Evolutionary conservation across 2,797 vertebrate genomes (phyloP).

Genomic region (Sciurus carolinensis): DNA sequence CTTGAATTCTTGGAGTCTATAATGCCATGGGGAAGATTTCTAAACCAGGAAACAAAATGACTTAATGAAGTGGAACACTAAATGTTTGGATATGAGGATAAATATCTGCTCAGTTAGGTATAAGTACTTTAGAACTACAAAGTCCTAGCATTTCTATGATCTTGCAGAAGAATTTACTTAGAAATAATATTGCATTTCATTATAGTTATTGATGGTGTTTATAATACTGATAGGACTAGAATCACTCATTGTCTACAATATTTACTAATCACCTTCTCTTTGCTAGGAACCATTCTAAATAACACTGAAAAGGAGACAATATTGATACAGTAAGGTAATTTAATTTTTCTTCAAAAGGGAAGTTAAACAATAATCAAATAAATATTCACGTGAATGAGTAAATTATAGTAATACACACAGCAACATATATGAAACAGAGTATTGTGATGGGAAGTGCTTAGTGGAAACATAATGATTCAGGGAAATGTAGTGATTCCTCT

Average conservation of each 20-base stretch:
- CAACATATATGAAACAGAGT: background rate
- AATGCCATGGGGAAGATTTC: slow-evolving; percentile 20
- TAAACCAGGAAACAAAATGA: background rate
- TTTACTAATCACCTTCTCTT: slow-evolving; percentile 47
- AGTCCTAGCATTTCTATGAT: background rate
- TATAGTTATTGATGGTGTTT: slow-evolving; percentile 50
- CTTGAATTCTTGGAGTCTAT: background rate
- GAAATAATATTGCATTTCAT: slow-evolving; percentile 44
- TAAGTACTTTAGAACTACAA: slow-evolving; percentile 55
- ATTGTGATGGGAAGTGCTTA: background rate
- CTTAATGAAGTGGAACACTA: background rate
- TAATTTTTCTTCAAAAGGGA: background rate
- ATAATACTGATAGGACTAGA: background rate
- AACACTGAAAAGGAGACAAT: slow-evolving; percentile 20
- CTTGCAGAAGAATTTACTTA: background rate
- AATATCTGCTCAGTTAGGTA: background rate
- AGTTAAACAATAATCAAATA: slow-evolving; percentile 3
- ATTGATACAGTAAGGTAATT: background rate
- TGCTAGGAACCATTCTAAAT: background rate
- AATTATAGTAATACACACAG: background rate
- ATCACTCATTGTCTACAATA: slow-evolving; percentile 33
- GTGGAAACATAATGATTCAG: background rate
- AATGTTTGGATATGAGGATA: background rate
- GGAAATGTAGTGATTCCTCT: background rate
- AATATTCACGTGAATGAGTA: background rate